Base-by-base conservation (phyloP, 2,113 vertebrate species). In the Manacus vitellinus region DNA sequence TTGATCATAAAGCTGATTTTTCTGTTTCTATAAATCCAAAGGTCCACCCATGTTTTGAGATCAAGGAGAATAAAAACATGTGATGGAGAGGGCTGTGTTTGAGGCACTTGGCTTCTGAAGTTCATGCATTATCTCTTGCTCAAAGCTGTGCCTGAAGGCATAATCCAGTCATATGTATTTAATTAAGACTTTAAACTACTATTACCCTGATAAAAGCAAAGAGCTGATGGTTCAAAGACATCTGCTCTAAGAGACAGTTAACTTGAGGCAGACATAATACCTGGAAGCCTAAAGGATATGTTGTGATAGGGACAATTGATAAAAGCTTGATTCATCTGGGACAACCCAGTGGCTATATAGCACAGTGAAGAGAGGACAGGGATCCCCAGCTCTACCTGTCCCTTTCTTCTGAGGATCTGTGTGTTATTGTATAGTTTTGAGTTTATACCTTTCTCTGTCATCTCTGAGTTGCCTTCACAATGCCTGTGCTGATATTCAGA, bases 181-280 rank as follows among this genome's bases (percentile, higher is more conserved):
- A 91, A 89, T 95, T 85, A 92, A 84, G 52, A 56, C 52, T 88
- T 94, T 56, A 61, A 88, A 80, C 59, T 67, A n/a, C 15, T 47
- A 7, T 51, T 90, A 41, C 33, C 39, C 27, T 84, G 61, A 74
- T 86, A 84, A 84, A 93, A 95, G 35, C 39, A 75, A 81, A 61
- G 79, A 80, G 28, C 44, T 86, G 79, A 63, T 74, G 37, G n/a
- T 83, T 77, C 68, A 71, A 9, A 84, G 65, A 31, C 67, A 56
- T 62, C 55, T 86, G 55, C 51, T 92, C 41, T 71, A 52, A 7
- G 10, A 77, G 19, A 12, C 66, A 66, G 10, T 89, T 76, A 65
- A 63, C 49, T 73, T 49, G 41, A 85, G 58, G 35, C 35, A 90
- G 24, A 51, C 5, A 4, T 41, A 68, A 46, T 59, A 66, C 31